Evolutionary conservation across 2,797 vertebrate species (phyloP).

Genomic region (Tiaroga cobitis): DNA sequence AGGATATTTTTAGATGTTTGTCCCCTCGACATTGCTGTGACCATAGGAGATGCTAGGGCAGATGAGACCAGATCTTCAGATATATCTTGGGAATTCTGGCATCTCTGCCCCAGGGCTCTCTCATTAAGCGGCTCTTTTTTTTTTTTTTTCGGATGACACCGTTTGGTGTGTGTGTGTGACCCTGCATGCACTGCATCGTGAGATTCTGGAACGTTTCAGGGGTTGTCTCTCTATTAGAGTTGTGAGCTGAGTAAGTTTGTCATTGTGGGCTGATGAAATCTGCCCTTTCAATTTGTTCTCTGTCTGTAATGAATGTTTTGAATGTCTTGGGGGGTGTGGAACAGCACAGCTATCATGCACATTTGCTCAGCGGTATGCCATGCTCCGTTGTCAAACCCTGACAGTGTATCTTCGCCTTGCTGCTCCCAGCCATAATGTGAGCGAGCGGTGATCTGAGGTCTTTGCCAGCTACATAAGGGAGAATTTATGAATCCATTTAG

Average conservation of each 20-base stretch:
- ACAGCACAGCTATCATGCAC: constrained; percentile 29
- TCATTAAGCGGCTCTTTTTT: constrained; percentile 15
- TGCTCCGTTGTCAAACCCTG: constrained; percentile 18
- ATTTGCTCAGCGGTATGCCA: constrained; percentile 24
- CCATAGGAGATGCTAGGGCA: constrained; percentile 35
- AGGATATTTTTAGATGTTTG: constrained; percentile 55
- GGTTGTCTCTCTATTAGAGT: constrained; percentile 37
- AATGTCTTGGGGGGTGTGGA: constrained; percentile 7
- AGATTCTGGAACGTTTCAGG: constrained; percentile 36
- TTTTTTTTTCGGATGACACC: not conserved
- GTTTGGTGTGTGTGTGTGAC: constrained; percentile 20
- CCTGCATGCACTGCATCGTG: not conserved
- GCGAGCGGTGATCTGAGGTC: not conserved
- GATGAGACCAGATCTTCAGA: constrained; percentile 16
- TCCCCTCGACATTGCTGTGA: constrained; percentile 50
- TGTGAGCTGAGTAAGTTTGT: constrained; percentile 25
- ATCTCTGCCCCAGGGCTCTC: constrained; percentile 13
- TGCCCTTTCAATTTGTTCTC: constrained; percentile 39
- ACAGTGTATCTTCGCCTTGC: constrained; percentile 31
- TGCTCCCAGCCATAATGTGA: constrained; percentile 31
- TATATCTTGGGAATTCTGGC: constrained; percentile 2
- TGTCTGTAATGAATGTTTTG: constrained; percentile 34
- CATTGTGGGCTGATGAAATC: constrained; percentile 35
- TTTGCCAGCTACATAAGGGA: constrained; percentile 36
- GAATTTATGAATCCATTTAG: not conserved